Percentiles rank a stretch among this genome's conserved stretches.
Evolutionary conservation across 2,888 invertebrate genomes (phyloP).

Genomic region (Calameuta filiformis): DNA sequence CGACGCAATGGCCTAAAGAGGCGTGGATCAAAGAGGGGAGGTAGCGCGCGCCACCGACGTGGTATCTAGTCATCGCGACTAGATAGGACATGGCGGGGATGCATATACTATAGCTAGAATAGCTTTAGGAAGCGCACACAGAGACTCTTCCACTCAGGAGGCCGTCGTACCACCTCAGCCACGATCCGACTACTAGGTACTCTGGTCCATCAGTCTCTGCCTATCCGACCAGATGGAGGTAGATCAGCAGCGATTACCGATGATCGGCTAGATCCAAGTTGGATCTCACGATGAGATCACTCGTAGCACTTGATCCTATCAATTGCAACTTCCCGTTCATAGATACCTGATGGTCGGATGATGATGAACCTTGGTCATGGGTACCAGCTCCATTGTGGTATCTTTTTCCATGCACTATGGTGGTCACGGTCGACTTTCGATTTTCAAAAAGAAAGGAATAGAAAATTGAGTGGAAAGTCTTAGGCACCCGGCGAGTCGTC

Average conservation of each 20-base stretch:
- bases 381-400: background rate
- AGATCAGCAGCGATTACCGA: background rate
- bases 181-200: background rate
- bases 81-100: background rate
- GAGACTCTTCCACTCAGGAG: background rate
- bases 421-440: background rate
- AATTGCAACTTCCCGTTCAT: background rate
- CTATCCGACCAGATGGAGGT: background rate
- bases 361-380: background rate
- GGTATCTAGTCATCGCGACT: background rate
- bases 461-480: background rate
- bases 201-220: background rate
- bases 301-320: background rate
- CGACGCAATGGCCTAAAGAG: constrained; percentile 21
- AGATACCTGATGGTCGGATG: background rate
- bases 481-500: background rate
- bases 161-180: background rate
- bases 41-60: constrained; percentile 11
- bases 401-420: background rate
- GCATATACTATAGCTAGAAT: background rate
- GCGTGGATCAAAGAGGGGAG: constrained; percentile 24
- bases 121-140: background rate
- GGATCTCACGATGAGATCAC: background rate
- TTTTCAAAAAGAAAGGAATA: background rate
- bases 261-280: background rate